Percentiles rank a stretch among this genome's conserved stretches.
phyloP scores from a whole-genome alignment of 2,113 vertebrate genomes.

The Lanius ludovicianus region DNA sequence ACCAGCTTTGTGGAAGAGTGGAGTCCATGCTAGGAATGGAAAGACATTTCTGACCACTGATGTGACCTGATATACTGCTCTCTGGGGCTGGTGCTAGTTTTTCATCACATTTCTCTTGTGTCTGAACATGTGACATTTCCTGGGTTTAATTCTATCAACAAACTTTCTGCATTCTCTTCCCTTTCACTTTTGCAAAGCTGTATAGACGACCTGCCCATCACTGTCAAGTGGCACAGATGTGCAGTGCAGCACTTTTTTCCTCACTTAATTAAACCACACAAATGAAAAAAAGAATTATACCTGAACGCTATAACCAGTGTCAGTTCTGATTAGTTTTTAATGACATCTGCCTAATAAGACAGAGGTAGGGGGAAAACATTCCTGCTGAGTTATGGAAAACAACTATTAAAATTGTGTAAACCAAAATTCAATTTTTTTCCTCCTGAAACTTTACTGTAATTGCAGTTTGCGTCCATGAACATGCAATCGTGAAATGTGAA shows the following conservation, averaged over 20 bases:
- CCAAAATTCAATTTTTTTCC: not conserved
- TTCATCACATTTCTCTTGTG: not conserved
- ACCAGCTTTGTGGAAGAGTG: rapidly evolving
- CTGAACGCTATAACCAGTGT: not conserved
- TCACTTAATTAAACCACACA: not conserved
- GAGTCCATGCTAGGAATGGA: not conserved
- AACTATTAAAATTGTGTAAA: not conserved
- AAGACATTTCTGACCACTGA: not conserved
- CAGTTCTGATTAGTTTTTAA: not conserved
- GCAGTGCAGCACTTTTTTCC: not conserved
- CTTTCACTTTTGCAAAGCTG: not conserved
- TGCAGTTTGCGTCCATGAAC: not conserved
- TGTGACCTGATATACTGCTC: not conserved
- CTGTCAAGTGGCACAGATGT: rapidly evolving
- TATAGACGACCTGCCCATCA: not conserved
- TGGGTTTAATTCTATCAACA: not conserved
- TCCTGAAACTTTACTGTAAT: not conserved
- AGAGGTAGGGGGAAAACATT: not conserved
- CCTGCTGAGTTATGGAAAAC: not conserved
- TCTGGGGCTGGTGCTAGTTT: not conserved
- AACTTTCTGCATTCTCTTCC: not conserved
- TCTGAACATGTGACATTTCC: not conserved
- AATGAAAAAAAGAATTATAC: not conserved
- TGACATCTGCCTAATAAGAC: not conserved
- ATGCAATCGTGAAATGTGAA: not conserved